Base-by-base conservation (phyloP, 2,797 vertebrate genomes). In the Tauraco hartlaubi region DNA sequence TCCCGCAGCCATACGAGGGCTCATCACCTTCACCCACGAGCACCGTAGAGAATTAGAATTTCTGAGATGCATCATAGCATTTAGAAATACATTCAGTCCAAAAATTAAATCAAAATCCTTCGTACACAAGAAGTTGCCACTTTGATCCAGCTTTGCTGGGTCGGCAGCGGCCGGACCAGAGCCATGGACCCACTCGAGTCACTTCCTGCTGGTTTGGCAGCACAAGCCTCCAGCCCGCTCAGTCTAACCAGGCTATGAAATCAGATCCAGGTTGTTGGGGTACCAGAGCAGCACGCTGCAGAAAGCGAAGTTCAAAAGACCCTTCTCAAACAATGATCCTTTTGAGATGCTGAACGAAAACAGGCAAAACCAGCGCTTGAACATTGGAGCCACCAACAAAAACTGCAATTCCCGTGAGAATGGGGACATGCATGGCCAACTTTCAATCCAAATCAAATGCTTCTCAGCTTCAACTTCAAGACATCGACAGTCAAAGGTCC, bases 361-460 rank as follows among this genome's bases (percentile, higher is more conserved):
- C 0, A 1, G 33, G 35, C 68, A 59, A 39, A 15, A 19, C 5
- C 28, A 52, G n/a, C 33, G 15, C 35, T 22, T 19, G 1, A 56
- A 6, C 37, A 5, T 0, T 37, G 64, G 49, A 28, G 46, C 6
- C 37, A 28, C 4, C 43, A 33, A 23, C 2, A 41, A 49, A 64
- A 66, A 28, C 25, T 29, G 16, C 0, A 3, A 16, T 11, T 63
- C 35, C 41, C n/a, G 4, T 6, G 20, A 59, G 54, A 74, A 37
- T 0, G 3, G 20, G 39, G 69, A 52, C 31, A 61, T 18, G 15
- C 0, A 0, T 6, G 28, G 43, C 48, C 49, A 25, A 3, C 37
- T 61, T 66, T 6, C 75, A 77, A 85, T 13, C 29, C 59, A 59
- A 44, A 44, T 35, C 54, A 66, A 51, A 35, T 8, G 17, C 22